Percentiles rank a stretch among this genome's conserved stretches.
Conservation (phyloP, 2,797 vertebrate species). For the Zenarchopterus dispar region DNA sequence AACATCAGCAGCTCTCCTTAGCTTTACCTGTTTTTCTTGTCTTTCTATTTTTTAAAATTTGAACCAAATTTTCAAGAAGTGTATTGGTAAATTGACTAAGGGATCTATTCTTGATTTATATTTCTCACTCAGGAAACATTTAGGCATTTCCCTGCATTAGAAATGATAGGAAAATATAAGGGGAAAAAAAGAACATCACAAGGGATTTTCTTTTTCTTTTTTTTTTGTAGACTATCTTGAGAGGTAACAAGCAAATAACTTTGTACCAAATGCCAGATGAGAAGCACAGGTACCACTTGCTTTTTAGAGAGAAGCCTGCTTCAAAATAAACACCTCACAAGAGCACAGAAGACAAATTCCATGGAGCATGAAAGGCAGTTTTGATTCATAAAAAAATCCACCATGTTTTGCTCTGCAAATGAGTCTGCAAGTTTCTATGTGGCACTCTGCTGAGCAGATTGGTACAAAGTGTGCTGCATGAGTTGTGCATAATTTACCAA, state of each 20-base stretch:
- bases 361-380: conserved; percentile 2
- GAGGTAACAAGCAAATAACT: too few relatives aligned
- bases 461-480: conserved; percentile 2
- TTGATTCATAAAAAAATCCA: conserved; percentile 20
- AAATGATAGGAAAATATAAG: conserved; percentile 16
- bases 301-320: neutral
- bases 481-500: neutral
- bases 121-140: neutral
- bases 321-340: conserved; percentile 10
- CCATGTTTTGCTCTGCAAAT: neutral
- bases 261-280: neutral
- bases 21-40: conserved; percentile 1
- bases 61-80: neutral
- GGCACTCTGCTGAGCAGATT: neutral
- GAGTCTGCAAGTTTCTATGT: too few relatives aligned
- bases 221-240: too few relatives aligned
- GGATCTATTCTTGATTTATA: neutral
- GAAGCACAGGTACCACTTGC: neutral
- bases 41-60: neutral
- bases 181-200: neutral
- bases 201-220: too few relatives aligned
- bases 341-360: neutral
- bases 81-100: neutral
- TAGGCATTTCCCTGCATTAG: neutral
- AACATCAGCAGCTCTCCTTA: conserved; percentile 9